These are phyloP conservation scores for Megamerina dolium DNA, from an alignment of 2,888 invertebrate species.

Conservation along the genomic window DNA sequence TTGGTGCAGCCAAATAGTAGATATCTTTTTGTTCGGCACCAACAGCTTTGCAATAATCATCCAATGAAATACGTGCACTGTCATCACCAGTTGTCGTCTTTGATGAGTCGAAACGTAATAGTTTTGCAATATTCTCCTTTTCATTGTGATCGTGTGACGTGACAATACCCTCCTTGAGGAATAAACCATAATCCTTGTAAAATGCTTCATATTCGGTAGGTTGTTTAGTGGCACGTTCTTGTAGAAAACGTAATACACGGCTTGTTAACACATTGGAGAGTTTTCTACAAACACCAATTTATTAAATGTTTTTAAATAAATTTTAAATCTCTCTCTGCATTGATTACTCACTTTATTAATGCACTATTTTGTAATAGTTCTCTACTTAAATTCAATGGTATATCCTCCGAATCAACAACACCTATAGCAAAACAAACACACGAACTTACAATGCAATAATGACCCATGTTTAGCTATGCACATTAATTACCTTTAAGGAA, in stretches of 20 bases:
- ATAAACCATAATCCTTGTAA: slow-evolving; percentile 86
- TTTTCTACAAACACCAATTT: slow-evolving; percentile 54
- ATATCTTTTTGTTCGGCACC: slow-evolving; percentile 72
- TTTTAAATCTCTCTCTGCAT: no score
- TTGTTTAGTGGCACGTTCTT: slow-evolving; percentile 80
- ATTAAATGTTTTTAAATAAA: not conserved
- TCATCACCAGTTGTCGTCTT: slow-evolving; percentile 59
- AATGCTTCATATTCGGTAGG: slow-evolving; percentile 75
- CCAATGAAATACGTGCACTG: slow-evolving; percentile 63
- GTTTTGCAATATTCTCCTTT: slow-evolving; percentile 85
- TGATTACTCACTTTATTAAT: slow-evolving; percentile 61
- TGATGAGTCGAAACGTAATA: slow-evolving; percentile 90
- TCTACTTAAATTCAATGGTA: slow-evolving; percentile 92
- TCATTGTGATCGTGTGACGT: slow-evolving; percentile 72
- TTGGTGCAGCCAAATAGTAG: slow-evolving; percentile 91
- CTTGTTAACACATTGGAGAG: slow-evolving; percentile 77
- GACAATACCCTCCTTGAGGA: slow-evolving; percentile 93
- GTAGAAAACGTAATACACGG: slow-evolving; percentile 74
- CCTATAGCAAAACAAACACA: no score
- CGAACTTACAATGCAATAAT: no score
- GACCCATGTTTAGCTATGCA: no score
- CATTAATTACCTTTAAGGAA: slow-evolving; percentile 80
- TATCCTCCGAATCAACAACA: slow-evolving; percentile 97
- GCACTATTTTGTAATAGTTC: slow-evolving; percentile 92
- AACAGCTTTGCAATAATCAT: slow-evolving; percentile 70